Conservation (phyloP, 2,888 invertebrate genomes). For the Dendrolimus pini region DNA sequence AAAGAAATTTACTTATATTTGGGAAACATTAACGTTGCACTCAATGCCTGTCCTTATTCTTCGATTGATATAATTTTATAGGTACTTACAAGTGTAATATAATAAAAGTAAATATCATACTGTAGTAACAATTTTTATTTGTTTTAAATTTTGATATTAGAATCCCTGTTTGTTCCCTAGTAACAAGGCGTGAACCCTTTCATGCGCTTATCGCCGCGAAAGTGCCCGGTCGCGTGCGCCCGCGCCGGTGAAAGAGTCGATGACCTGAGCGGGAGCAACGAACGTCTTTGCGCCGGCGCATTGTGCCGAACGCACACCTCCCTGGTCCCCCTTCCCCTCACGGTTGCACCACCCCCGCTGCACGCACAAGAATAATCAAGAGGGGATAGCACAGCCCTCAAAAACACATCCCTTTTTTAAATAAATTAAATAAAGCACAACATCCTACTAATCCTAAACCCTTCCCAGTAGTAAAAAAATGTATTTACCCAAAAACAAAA, state of each 20-base stretch:
- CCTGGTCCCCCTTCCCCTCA: conserved; percentile 15
- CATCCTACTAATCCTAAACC: no score
- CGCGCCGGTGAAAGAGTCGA: conserved; percentile 68
- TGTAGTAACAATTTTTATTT: no score
- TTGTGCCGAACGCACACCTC: conserved; percentile 45
- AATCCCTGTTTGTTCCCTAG: not conserved
- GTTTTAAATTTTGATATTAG: no score
- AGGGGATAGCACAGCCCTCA: conserved; percentile 16
- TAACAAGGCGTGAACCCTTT: not conserved
- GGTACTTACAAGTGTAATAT: no score
- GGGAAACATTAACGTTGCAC: not conserved
- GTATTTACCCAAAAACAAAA: no score
- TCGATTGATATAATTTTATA: no score
- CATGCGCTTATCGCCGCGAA: conserved; percentile 58
- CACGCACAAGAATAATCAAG: conserved; percentile 34
- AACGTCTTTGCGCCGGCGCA: conserved; percentile 68
- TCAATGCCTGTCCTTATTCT: no score
- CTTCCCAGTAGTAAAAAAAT: no score
- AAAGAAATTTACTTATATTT: not conserved
- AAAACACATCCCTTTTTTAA: no score
- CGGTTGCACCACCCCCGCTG: conserved; percentile 16
- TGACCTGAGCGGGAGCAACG: conserved; percentile 72
- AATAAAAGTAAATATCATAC: no score
- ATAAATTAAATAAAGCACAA: no score
- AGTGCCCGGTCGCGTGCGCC: conserved; percentile 62